Conservation (phyloP, 2,888 invertebrate species). For the Apomyelois bistriatella region DNA sequence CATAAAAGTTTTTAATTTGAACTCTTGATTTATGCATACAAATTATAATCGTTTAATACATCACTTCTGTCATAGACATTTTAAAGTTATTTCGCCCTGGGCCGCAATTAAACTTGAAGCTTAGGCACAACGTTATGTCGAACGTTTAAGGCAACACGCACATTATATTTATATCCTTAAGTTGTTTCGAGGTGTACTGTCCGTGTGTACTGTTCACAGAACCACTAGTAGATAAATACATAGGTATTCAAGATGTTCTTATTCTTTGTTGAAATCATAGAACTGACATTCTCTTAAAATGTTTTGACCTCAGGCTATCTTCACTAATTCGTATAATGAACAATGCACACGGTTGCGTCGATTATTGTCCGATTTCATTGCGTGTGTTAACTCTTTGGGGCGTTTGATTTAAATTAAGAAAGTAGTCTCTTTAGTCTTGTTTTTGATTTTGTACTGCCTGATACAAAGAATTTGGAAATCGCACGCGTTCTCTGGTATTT, state of each 20-base stretch:
- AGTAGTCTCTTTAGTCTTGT: too few species aligned
- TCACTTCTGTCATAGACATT: conserved; percentile 43
- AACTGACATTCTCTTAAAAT: conserved; percentile 25
- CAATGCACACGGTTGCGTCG: conserved; percentile 13
- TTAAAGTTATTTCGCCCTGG: conserved; percentile 43
- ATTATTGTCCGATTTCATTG: neutral
- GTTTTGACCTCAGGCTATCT: conserved; percentile 28
- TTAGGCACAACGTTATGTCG: conserved; percentile 37
- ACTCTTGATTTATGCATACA: conserved; percentile 9
- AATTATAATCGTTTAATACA: conserved; percentile 44
- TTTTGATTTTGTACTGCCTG: too few species aligned
- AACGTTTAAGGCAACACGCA: conserved; percentile 13
- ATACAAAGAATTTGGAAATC: too few species aligned
- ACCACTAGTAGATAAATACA: too few species aligned
- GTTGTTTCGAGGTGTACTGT: too few species aligned
- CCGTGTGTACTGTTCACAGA: too few species aligned
- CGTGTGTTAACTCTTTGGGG: neutral
- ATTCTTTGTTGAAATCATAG: too few species aligned
- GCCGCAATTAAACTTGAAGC: conserved; percentile 61
- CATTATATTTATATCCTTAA: too few species aligned
- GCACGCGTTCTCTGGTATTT: too few species aligned
- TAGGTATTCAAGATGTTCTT: too few species aligned
- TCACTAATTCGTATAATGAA: conserved; percentile 11
- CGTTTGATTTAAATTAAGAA: too few species aligned
- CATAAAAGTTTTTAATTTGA: neutral